Evolutionary conservation across 2,113 vertebrate species (phyloP), one percentile per base, ranked within the genome.

Genomic region (Eupsittula cactorum): DNA sequence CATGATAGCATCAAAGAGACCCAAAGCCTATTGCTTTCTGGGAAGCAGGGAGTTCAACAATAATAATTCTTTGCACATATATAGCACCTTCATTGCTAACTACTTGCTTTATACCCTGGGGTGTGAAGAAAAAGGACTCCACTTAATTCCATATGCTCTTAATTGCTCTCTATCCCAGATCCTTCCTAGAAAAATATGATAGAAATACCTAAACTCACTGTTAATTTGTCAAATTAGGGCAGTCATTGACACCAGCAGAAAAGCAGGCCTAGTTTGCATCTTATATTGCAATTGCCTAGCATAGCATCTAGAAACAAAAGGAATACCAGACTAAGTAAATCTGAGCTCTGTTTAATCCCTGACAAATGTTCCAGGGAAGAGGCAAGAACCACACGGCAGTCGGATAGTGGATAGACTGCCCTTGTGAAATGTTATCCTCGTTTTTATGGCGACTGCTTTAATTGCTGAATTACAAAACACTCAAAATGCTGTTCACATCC

Each of bases 181-280:
- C 59, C 46, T 97, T 93, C 83, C 65, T 33, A 85, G 78, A 35
- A 86, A 94, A 94, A 91, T 79, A 77, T 59, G 81, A 89, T 80
- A 92, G 94, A 95, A 95, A 96, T 93, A 74, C 60, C 76, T 83
- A 92, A 94, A 92, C 80, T 93, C 5, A 1, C 55, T 82, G 79
- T 76, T 95, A 96, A 92, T 95, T 96, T 96, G 85, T 93, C 82
- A 93, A 96, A 97, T 86, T 84, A 95, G 95, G 85, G 39, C 95
- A 95, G 83, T 80, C 95, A 85, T 60, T 89, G 85, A 82, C 77
- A 97, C 81, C 20, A 55, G 80, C 63, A 95, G 74, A 92, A 94
- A 87, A 2, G 11, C 75, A 91, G 78, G 78, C 86, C 96, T 94
- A 69, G 68, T 94, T 97, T 90, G 84, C 73, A 82, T 82, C 76